Conservation (phyloP, 2,113 vertebrate genomes). For the Crotalus tigris region DNA sequence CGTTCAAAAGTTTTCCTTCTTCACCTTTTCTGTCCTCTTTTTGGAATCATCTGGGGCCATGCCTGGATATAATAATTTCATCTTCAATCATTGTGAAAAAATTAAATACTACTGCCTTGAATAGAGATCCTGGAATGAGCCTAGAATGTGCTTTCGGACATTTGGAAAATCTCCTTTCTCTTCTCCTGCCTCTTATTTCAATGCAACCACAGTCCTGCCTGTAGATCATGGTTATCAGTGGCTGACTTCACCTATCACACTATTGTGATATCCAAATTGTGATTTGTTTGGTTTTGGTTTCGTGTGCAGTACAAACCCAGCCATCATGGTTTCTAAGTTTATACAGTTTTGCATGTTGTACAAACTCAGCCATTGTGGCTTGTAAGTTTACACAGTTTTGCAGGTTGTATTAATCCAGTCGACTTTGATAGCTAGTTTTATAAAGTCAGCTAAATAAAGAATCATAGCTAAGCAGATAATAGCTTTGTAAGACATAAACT, state of each 20-base stretch:
- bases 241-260: neutral
- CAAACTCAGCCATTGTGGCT: neutral
- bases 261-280: neutral
- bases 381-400: neutral
- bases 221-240: neutral
- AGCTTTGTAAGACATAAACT: neutral
- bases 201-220: neutral
- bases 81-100: neutral
- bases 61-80: neutral
- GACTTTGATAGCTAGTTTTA: neutral
- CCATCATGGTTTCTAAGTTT: neutral
- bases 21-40: neutral
- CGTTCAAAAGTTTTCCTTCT: neutral
- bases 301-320: neutral
- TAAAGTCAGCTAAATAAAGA: neutral
- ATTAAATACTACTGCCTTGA: neutral
- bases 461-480: neutral
- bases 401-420: neutral
- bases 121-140: neutral
- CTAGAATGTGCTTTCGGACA: neutral
- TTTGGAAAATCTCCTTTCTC: neutral
- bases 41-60: neutral
- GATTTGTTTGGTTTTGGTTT: neutral
- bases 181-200: neutral
- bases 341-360: neutral